A percentile compares a stretch with the other conserved stretches of the same genome.
These are phyloP conservation scores for Clanis bilineata DNA, from an alignment of 2,888 invertebrate species.

Conservation along the genomic window DNA sequence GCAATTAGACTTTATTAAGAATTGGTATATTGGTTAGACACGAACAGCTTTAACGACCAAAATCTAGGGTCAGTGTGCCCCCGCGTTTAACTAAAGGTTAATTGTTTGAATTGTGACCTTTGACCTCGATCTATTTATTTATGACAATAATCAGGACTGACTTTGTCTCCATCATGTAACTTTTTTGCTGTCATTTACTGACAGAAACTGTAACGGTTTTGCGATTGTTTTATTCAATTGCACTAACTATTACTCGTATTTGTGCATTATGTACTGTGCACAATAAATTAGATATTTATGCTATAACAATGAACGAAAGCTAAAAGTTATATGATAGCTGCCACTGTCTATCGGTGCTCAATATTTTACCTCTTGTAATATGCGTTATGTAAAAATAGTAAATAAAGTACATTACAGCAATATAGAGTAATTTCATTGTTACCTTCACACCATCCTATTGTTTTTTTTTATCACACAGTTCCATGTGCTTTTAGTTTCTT, in stretches of 20 bases:
- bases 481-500: slow-evolving; percentile 38
- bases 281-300: no score
- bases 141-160: background rate
- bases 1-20: background rate
- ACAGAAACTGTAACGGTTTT: no score
- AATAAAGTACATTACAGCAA: slow-evolving; percentile 20
- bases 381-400: background rate
- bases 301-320: no score
- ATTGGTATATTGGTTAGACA: background rate
- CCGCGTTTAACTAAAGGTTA: slow-evolving; percentile 1
- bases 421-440: slow-evolving; percentile 38
- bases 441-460: slow-evolving; percentile 25
- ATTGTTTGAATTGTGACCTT: background rate
- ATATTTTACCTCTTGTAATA: background rate
- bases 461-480: slow-evolving; percentile 41
- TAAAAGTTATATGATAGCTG: background rate
- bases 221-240: no score
- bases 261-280: no score
- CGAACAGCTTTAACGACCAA: background rate
- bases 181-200: background rate
- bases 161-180: background rate
- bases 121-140: background rate
- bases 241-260: no score
- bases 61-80: background rate
- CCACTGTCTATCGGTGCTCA: background rate